phyloP scores from a whole-genome alignment of 2,797 vertebrate species.

The Tokudaia muenninki region DNA sequence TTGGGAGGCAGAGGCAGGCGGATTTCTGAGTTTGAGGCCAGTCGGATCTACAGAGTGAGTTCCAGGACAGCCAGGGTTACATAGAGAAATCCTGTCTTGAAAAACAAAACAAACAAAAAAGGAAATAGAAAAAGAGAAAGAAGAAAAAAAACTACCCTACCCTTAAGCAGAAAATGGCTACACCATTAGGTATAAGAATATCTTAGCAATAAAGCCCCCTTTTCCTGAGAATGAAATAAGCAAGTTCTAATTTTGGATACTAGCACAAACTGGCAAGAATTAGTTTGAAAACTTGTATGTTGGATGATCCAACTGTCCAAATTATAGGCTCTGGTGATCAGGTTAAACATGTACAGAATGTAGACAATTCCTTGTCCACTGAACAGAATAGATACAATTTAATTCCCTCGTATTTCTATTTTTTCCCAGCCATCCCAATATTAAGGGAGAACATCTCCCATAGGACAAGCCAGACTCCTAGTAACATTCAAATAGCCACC shows the following conservation, averaged over 20 bases:
- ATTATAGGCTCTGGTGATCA: not conserved
- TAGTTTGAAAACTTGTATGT: too few relatives aligned
- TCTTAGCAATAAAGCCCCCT: not conserved
- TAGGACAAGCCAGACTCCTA: not conserved
- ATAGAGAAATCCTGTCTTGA: not conserved
- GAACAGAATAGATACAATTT: too few relatives aligned
- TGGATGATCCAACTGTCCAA: fast-evolving
- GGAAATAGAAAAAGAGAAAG: too few relatives aligned
- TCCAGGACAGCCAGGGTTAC: not conserved
- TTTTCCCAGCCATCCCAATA: not conserved
- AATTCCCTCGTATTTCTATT: not conserved
- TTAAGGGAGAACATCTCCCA: not conserved
- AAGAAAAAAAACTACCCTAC: not conserved
- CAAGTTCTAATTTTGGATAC: not conserved
- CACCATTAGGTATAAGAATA: fast-evolving
- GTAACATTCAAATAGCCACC: not conserved
- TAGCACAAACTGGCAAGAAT: not conserved
- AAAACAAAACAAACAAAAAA: too few relatives aligned
- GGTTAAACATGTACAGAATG: not conserved
- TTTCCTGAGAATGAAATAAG: not conserved
- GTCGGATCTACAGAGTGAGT: not conserved
- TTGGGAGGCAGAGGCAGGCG: too few relatives aligned
- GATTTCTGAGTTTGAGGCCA: not conserved
- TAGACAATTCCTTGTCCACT: too few relatives aligned
- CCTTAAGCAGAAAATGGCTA: not conserved